Evolutionary conservation across 1,140 invertebrate species (phyloP).

Genomic region (Drosophila lini): DNA sequence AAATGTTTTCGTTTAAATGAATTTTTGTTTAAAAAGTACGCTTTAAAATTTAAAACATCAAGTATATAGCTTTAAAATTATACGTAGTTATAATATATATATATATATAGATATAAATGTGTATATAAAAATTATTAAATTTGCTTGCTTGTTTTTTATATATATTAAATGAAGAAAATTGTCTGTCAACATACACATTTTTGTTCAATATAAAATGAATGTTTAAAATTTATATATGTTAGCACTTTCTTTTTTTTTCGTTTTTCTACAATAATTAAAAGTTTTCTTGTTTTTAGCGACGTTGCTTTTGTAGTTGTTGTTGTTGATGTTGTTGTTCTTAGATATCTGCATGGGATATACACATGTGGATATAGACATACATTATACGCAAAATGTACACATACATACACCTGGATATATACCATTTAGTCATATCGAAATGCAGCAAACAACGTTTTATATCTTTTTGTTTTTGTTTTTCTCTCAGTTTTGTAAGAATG

Average conservation of each 20-base stretch:
- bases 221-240: constrained; percentile 62
- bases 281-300: constrained; percentile 83
- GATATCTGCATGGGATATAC: constrained; percentile 23
- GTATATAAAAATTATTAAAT: constrained; percentile 55
- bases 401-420: constrained; percentile 18
- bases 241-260: constrained; percentile 39
- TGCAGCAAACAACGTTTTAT: constrained; percentile 52
- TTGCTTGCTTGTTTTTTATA: constrained; percentile 24
- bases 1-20: constrained; percentile 62
- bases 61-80: constrained; percentile 73
- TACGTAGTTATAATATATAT: constrained; percentile 64
- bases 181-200: constrained; percentile 53
- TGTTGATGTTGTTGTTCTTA: constrained; percentile 52
- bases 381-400: constrained; percentile 15
- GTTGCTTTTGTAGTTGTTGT: constrained; percentile 66
- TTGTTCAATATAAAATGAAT: constrained; percentile 66
- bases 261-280: constrained; percentile 64
- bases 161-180: constrained; percentile 56
- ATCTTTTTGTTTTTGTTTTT: constrained; percentile 81
- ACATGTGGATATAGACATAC: constrained; percentile 11
- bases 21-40: constrained; percentile 70
- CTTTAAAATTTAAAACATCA: constrained; percentile 77
- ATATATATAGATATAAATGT: constrained; percentile 65
- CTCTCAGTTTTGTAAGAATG: constrained; percentile 69
- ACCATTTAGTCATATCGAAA: constrained; percentile 40